phyloP scores from a whole-genome alignment of 2,888 invertebrate species.

The Yponomeuta cagnagella region DNA sequence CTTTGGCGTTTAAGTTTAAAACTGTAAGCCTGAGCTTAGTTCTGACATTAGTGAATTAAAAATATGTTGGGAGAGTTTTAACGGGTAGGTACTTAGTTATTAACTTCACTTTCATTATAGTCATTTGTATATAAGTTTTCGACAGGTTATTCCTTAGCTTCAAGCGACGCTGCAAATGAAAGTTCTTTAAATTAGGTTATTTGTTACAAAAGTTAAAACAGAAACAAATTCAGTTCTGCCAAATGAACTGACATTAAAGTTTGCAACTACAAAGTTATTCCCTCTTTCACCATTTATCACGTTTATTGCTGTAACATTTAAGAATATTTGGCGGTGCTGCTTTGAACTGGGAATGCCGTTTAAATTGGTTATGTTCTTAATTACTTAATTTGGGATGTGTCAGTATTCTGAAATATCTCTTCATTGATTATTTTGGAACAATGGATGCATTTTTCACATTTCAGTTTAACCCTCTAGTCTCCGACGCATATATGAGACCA shows the following conservation, averaged over 20 bases:
- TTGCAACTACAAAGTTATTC: conserved; percentile 49
- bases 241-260: conserved; percentile 42
- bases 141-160: conserved; percentile 10
- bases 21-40: neutral
- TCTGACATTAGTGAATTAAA: neutral
- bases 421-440: neutral
- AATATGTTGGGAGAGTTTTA: neutral
- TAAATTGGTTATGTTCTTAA: no score
- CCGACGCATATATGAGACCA: neutral
- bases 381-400: no score
- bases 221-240: conserved; percentile 12
- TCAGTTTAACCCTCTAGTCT: neutral
- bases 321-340: conserved; percentile 54
- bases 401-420: neutral
- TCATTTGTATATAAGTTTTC: conserved; percentile 1
- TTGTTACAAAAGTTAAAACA: conserved; percentile 16
- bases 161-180: conserved; percentile 12
- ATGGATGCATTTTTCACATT: neutral
- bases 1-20: neutral
- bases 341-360: neutral
- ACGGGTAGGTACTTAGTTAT: neutral
- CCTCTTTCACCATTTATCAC: conserved; percentile 54
- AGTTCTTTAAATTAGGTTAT: conserved; percentile 15
- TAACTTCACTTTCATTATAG: neutral
- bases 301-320: conserved; percentile 39